These are phyloP conservation scores for Elysia crispata DNA, from an alignment of 2,888 invertebrate genomes.

Conservation along the genomic window DNA sequence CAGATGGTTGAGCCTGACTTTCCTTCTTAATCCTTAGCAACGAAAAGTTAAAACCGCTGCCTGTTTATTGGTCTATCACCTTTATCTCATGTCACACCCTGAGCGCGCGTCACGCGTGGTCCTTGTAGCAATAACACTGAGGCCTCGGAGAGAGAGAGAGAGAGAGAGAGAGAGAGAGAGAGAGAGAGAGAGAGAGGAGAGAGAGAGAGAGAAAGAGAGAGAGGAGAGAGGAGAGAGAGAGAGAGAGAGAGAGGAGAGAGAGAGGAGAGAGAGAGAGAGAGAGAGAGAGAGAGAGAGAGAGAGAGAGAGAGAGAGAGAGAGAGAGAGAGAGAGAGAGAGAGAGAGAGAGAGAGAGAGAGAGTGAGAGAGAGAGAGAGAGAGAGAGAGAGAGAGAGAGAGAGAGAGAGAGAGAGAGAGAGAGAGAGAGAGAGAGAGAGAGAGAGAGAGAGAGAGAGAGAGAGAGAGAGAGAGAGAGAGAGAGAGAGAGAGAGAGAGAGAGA, in stretches of 20 bases:
- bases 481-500: no score
- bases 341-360: background rate
- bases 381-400: no score
- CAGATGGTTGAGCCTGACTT: no score
- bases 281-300: conserved; percentile 34
- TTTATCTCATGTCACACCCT: no score
- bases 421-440: background rate
- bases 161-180: conserved; percentile 1
- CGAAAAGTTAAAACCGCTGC: no score
- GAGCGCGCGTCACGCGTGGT: background rate
- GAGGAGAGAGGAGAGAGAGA: conserved; percentile 3
- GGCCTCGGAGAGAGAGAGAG: background rate
- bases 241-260: background rate
- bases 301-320: conserved; percentile 31
- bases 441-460: no score
- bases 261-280: conserved; percentile 12
- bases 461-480: no score
- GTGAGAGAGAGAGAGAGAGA: background rate
- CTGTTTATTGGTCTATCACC: no score
- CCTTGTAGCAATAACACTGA: background rate
- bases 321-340: conserved; percentile 16
- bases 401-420: no score
- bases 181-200: background rate
- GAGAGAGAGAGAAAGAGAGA: conserved; percentile 3
- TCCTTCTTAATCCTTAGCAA: no score